These are phyloP conservation scores for Cacoxenus indagator DNA, from an alignment of 2,888 invertebrate species.

Conservation along the genomic window DNA sequence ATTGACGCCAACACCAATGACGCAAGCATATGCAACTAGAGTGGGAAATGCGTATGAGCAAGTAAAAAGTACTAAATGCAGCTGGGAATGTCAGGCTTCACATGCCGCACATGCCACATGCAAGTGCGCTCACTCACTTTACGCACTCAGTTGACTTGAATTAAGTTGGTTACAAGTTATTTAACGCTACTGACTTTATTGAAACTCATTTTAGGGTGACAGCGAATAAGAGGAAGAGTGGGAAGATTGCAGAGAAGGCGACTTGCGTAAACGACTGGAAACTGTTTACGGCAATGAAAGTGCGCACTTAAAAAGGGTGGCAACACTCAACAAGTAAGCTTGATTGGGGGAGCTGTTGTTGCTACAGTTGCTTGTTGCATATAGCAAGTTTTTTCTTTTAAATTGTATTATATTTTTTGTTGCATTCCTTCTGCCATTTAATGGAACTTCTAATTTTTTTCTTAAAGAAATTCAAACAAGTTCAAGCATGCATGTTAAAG, in stretches of 20 bases:
- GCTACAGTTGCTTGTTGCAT: background rate
- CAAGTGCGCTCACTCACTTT: background rate
- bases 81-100: too few relatives aligned
- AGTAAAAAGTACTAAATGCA: too few relatives aligned
- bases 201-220: background rate
- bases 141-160: background rate
- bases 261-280: constrained; percentile 1
- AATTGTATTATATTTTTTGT: too few relatives aligned
- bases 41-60: too few relatives aligned
- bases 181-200: constrained; percentile 17
- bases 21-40: too few relatives aligned
- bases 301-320: constrained; percentile 6
- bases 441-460: constrained; percentile 15
- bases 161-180: constrained; percentile 6
- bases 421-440: constrained; percentile 2
- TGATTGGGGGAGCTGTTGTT: background rate
- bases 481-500: constrained; percentile 19
- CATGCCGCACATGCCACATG: too few relatives aligned
- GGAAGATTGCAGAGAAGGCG: background rate
- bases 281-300: constrained; percentile 19
- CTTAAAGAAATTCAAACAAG: background rate
- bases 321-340: background rate
- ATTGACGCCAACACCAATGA: constrained; percentile 19
- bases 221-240: background rate
- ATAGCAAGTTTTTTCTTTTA: too few relatives aligned